A percentile compares a stretch with the other conserved stretches of the same genome.
Evolutionary conservation across 2,113 vertebrate genomes (phyloP).

Genomic region (Gambusia affinis): DNA sequence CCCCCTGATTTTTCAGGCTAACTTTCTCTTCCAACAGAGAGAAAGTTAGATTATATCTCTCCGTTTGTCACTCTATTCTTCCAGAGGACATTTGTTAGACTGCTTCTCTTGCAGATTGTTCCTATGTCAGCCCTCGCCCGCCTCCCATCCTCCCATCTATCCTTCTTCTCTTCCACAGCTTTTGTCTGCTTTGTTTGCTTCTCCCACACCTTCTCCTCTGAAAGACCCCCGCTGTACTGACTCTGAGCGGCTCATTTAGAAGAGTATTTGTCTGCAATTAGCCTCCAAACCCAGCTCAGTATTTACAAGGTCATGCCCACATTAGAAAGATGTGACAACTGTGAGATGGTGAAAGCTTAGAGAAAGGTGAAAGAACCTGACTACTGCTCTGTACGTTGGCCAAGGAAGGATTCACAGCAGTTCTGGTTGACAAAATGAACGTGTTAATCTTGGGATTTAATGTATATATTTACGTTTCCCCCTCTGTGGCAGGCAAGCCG

Average conservation of each 20-base stretch:
- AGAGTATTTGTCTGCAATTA: neutral
- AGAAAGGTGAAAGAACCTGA: neutral
- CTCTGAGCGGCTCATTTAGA: neutral
- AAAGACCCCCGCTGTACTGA: neutral
- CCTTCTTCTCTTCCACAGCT: constrained; percentile 12
- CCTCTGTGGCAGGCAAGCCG: constrained; percentile 27
- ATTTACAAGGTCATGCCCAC: no score
- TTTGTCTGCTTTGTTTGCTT: constrained; percentile 54
- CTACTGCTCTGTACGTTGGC: neutral
- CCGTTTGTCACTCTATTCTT: constrained; percentile 32
- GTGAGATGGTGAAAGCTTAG: neutral
- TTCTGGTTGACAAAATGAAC: neutral
- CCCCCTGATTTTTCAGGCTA: constrained; percentile 21
- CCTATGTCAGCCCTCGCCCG: neutral
- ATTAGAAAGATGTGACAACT: neutral
- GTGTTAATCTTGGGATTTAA: constrained; percentile 8
- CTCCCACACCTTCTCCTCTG: constrained; percentile 48
- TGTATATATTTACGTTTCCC: constrained; percentile 11
- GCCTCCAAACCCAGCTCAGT: no score
- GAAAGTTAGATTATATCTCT: constrained; percentile 47
- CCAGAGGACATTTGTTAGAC: constrained; percentile 20
- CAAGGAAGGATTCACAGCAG: no score
- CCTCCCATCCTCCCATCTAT: constrained; percentile 4
- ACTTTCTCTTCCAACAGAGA: constrained; percentile 28
- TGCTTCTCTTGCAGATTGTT: constrained; percentile 1